Conservation (phyloP, 2,113 vertebrate genomes). For the Helogale parvula region DNA sequence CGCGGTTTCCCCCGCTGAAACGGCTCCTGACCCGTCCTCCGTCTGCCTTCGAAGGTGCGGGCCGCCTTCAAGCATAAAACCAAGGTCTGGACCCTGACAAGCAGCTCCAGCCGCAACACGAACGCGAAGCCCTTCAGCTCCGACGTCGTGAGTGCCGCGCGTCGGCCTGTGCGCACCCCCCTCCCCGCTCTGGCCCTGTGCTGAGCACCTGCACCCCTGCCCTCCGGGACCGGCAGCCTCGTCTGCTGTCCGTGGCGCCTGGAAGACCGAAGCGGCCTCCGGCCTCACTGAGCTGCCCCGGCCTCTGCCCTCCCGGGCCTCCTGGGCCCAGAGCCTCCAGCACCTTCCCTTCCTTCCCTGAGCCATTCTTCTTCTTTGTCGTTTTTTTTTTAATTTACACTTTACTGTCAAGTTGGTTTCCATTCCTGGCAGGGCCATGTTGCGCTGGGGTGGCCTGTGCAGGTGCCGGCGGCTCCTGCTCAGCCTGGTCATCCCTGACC, state of each 20-base stretch:
- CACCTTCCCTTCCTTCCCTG: not conserved
- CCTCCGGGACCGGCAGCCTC: not conserved
- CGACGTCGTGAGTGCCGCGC: slow-evolving; percentile 91
- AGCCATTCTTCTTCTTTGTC: not conserved
- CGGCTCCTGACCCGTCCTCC: not conserved
- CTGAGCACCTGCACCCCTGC: not conserved
- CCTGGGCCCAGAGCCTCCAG: rapidly evolving
- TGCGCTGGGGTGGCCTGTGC: rapidly evolving
- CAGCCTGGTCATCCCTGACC: rapidly evolving
- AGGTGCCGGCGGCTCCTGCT: rapidly evolving
- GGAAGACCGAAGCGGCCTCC: not conserved
- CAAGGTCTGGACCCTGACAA: slow-evolving; percentile 97
- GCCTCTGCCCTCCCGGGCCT: not conserved
- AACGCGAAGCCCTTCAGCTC: slow-evolving; percentile 95
- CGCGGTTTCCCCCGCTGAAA: not conserved
- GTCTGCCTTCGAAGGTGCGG: slow-evolving; percentile 89
- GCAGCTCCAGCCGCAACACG: slow-evolving; percentile 93
- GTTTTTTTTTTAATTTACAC: no score
- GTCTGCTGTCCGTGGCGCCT: no score
- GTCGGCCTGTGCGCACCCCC: rapidly evolving
- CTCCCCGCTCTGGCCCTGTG: rapidly evolving
- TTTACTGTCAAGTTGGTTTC: not conserved
- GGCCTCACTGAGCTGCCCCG: not conserved
- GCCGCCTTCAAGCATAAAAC: slow-evolving; percentile 99
- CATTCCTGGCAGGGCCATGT: rapidly evolving